Conservation (phyloP, 1,140 invertebrate species). For the Acyrthosiphon pisum region DNA sequence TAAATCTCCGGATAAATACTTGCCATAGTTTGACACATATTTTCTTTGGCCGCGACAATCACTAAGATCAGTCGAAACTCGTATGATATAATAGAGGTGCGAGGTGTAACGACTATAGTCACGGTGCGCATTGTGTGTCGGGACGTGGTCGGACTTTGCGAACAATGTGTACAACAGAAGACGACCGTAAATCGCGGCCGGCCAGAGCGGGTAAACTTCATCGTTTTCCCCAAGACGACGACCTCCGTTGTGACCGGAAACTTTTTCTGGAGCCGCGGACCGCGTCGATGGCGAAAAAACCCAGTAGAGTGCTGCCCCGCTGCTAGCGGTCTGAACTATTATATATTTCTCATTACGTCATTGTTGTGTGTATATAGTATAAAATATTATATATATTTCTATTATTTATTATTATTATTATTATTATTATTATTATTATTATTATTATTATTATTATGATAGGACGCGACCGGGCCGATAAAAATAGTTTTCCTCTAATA, state of each 20-base stretch:
- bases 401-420: not conserved
- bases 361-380: not conserved
- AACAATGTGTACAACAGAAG: not conserved
- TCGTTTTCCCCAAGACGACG: not conserved
- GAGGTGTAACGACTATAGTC: not conserved
- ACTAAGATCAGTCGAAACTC: not conserved
- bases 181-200: not conserved
- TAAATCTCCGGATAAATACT: not conserved
- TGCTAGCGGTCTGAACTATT: not conserved
- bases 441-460: not conserved
- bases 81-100: too few relatives aligned
- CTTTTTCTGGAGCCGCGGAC: not conserved
- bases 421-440: not conserved
- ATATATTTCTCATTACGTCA: not conserved
- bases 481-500: constrained; percentile 53
- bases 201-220: not conserved
- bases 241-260: not conserved
- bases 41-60: not conserved
- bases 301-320: not conserved
- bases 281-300: not conserved
- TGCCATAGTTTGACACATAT: not conserved
- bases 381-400: not conserved
- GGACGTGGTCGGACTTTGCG: not conserved
- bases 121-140: not conserved
- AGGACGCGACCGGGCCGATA: constrained; percentile 11